Conservation (phyloP, 2,113 vertebrate species). For the Illadopsis cleaveri region DNA sequence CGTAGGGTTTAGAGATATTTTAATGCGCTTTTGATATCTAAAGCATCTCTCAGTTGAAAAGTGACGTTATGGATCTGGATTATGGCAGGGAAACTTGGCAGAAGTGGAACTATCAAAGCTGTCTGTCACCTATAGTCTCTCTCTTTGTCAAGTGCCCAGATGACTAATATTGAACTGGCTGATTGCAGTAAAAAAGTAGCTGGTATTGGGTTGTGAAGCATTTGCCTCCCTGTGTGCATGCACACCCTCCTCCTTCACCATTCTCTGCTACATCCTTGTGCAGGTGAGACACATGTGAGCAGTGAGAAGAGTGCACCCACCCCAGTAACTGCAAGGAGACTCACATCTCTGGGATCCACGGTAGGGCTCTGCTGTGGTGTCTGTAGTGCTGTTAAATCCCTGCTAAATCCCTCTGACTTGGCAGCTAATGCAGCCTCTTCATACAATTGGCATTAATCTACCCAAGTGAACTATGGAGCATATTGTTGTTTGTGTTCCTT, state of each 20-base stretch:
- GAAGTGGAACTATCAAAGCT: not conserved
- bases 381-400: not conserved
- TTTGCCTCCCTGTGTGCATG: not conserved
- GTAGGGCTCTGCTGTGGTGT: conserved; percentile 33
- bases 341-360: not conserved
- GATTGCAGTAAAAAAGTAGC: not conserved
- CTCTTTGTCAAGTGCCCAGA: not conserved
- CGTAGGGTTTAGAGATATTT: not conserved
- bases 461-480: not conserved
- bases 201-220: not conserved
- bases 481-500: not conserved
- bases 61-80: not conserved
- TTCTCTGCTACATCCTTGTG: not conserved
- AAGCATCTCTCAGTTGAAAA: not conserved
- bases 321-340: conserved; percentile 35
- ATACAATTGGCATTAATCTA: not conserved
- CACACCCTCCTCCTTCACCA: fast-evolving
- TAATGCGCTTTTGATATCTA: fast-evolving
- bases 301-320: conserved; percentile 22
- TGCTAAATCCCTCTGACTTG: not conserved
- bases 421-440: not conserved
- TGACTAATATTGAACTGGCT: not conserved
- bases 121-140: not conserved
- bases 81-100: not conserved
- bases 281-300: not conserved